These are phyloP conservation scores for Oxyura jamaicensis DNA, from an alignment of 2,113 vertebrate genomes.

Conservation along the genomic window DNA sequence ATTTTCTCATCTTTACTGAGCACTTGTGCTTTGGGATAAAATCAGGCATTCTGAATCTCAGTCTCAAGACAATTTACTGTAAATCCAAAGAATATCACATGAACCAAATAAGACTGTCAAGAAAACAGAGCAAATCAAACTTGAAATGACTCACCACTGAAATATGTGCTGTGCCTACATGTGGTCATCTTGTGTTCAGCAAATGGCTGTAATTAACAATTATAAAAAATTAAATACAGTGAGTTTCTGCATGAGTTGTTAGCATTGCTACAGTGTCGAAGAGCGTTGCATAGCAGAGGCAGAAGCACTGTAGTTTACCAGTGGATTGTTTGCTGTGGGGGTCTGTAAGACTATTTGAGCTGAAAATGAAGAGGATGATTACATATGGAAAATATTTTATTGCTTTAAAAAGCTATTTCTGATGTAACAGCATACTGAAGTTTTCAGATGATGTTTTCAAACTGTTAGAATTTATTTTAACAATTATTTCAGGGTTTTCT, in stretches of 20 bases:
- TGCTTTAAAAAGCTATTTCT: background rate
- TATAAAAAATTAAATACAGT: background rate
- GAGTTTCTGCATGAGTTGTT: background rate
- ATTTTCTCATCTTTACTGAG: background rate
- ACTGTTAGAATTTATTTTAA: background rate
- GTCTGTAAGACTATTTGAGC: background rate
- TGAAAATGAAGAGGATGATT: background rate
- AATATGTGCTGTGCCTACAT: background rate
- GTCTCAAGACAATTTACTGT: background rate
- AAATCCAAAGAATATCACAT: background rate
- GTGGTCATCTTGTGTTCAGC: background rate
- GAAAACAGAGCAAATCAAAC: background rate
- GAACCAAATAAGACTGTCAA: background rate
- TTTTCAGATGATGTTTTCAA: background rate
- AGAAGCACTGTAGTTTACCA: background rate
- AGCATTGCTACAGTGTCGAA: background rate
- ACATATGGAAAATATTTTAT: background rate
- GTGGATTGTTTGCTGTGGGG: background rate
- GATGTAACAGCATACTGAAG: background rate
- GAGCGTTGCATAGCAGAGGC: background rate
- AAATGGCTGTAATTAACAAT: background rate
- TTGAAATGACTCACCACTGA: background rate
- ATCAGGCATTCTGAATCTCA: background rate
- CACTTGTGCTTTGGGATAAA: background rate
- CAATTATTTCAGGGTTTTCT: background rate